phyloP scores from a whole-genome alignment of 2,113 vertebrate species.

The Ceyx melanurus region DNA sequence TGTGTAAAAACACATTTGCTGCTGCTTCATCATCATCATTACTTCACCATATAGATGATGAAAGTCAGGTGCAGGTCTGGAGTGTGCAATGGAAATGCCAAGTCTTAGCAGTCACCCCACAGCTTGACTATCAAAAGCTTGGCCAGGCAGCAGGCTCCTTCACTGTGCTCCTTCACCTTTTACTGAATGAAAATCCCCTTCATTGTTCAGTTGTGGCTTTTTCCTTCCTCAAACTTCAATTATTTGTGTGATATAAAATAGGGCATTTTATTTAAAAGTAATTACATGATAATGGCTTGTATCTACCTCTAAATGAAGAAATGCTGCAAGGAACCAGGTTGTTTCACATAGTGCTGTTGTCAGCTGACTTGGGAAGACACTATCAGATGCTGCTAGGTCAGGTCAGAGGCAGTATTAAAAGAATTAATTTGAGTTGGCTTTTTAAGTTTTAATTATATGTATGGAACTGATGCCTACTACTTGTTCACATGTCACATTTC shows the following conservation, averaged over 20 bases:
- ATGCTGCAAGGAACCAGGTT: neutral
- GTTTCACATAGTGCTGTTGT: neutral
- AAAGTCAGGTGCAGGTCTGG: neutral
- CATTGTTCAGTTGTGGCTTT: neutral
- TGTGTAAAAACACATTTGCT: neutral
- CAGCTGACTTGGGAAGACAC: neutral
- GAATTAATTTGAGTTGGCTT: neutral
- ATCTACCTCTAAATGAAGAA: neutral
- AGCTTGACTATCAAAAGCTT: neutral
- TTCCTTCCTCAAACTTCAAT: neutral
- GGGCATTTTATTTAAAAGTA: neutral
- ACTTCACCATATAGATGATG: neutral
- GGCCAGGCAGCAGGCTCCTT: neutral
- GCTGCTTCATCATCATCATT: neutral
- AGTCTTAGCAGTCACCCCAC: neutral
- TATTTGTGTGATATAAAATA: neutral
- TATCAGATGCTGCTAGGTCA: neutral
- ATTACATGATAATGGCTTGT: neutral
- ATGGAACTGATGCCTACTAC: neutral
- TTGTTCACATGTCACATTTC: neutral
- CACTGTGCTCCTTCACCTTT: neutral
- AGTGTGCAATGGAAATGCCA: neutral
- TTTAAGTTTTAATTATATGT: neutral
- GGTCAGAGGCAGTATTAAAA: neutral
- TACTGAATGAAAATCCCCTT: neutral